Conservation (phyloP, 2,113 vertebrate species). For the Mobula birostris region DNA sequence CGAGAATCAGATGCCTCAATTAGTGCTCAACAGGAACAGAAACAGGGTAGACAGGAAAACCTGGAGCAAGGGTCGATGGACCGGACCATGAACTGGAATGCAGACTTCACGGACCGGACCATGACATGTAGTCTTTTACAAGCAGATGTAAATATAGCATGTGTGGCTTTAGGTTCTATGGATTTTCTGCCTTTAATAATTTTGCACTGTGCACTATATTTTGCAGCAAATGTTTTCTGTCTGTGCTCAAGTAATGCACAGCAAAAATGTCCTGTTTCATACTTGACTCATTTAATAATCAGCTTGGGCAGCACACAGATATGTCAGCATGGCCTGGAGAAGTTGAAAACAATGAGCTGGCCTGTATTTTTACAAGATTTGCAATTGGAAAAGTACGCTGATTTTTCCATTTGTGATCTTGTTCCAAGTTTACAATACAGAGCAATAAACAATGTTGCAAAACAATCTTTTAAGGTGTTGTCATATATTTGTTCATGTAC, state of each 20-base stretch:
- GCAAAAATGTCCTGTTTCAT: slow-evolving; percentile 1
- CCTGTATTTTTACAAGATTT: not conserved
- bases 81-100: too few relatives aligned
- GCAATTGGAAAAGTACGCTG: not conserved
- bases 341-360: slow-evolving; percentile 4
- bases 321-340: slow-evolving; percentile 9
- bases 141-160: not conserved
- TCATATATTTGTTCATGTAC: slow-evolving; percentile 2
- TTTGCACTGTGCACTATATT: too few relatives aligned
- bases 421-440: slow-evolving; percentile 5
- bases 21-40: too few relatives aligned
- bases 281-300: slow-evolving; percentile 11
- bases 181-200: too few relatives aligned
- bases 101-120: too few relatives aligned
- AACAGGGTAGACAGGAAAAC: too few relatives aligned
- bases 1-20: too few relatives aligned
- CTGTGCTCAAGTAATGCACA: too few relatives aligned
- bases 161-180: too few relatives aligned
- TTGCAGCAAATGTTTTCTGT: too few relatives aligned
- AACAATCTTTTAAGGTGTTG: not conserved
- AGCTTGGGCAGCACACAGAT: slow-evolving; percentile 11
- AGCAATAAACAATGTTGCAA: not conserved
- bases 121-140: not conserved
- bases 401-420: slow-evolving; percentile 5
- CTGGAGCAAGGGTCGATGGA: too few relatives aligned